A percentile compares a stretch with the other conserved stretches of the same genome.
Conservation (phyloP, 2,797 vertebrate species). For the Enteromius radiatus region DNA sequence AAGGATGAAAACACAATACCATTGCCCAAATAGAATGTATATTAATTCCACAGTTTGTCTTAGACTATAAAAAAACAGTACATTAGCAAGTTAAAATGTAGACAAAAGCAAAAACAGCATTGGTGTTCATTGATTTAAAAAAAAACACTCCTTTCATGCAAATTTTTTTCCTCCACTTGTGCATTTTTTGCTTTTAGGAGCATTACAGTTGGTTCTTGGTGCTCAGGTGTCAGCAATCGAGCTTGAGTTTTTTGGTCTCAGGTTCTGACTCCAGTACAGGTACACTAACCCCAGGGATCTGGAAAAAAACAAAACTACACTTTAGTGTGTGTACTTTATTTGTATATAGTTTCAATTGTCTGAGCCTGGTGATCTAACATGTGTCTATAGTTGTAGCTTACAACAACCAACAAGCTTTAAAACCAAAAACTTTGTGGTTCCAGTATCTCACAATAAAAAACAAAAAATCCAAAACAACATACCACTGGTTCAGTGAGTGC, state of each 20-base stretch:
- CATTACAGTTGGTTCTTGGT: neutral
- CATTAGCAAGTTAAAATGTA: neutral
- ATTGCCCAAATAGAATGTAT: neutral
- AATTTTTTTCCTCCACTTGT: neutral
- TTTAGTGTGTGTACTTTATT: neutral
- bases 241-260: constrained; percentile 75
- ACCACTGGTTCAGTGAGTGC: constrained; percentile 91
- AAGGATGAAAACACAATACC: too few relatives aligned
- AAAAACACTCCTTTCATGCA: neutral
- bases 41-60: neutral
- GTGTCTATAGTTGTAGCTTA: neutral
- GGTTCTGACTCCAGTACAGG: constrained; percentile 68
- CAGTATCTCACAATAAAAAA: neutral
- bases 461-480: constrained; percentile 47
- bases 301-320: neutral
- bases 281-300: constrained; percentile 83
- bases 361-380: neutral
- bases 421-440: too few relatives aligned
- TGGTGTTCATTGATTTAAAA: neutral
- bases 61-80: neutral
- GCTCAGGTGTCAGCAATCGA: constrained; percentile 68
- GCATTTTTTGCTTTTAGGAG: neutral
- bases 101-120: neutral
- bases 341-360: neutral
- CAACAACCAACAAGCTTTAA: neutral